Base-by-base conservation (phyloP, 1,140 invertebrate genomes). In the Drosophila nasuta region DNA sequence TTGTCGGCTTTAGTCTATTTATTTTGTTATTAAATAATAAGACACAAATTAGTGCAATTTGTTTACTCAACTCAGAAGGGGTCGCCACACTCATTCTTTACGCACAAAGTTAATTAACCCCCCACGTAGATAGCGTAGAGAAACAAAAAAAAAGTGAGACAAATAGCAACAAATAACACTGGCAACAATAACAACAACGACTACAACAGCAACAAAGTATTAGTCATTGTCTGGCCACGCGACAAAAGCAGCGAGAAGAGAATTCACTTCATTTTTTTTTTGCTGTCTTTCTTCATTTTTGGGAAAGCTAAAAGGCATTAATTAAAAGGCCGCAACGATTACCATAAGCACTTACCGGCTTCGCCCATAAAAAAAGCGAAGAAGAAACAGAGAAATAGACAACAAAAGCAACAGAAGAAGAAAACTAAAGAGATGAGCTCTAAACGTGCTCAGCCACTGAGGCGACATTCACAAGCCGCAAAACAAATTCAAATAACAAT, bases 1-100 rank as follows among this genome's bases (percentile, higher is more conserved):
- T 48, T 79, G 67, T 60, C 72, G 79, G 67, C 65, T 64, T 75
- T 80, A 69, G 63, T 88, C 73, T 89, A 89, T 89, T 88, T 89
- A 88, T 83, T 87, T 88, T 75, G 85, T 89, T 88, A 88, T 88
- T 88, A 88, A 88, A 89, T 88, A 88, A 88, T 89, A 88, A 89
- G 83, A 83, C 83, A 83, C 83, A 89, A 88, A 88, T 88, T 88
- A 88, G 88, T 88, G 73, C 80, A 88, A 88, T 88, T 88, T 89
- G 83, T 83, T 83, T 88, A 59, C 69, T 59, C 83, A 77, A 49
- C 79, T 59, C 56, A 64, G 45, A 11, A 20, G 35, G 70, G 74
- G 65, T 48, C 43, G 13, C 46, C 66, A 11, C 46, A 25, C 57
- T 52, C 46, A 60, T 68, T 57, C 46, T 46, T 56, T 66, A 58